phyloP scores from a whole-genome alignment of 2,797 vertebrate species.

The Thunnus albacares region DNA sequence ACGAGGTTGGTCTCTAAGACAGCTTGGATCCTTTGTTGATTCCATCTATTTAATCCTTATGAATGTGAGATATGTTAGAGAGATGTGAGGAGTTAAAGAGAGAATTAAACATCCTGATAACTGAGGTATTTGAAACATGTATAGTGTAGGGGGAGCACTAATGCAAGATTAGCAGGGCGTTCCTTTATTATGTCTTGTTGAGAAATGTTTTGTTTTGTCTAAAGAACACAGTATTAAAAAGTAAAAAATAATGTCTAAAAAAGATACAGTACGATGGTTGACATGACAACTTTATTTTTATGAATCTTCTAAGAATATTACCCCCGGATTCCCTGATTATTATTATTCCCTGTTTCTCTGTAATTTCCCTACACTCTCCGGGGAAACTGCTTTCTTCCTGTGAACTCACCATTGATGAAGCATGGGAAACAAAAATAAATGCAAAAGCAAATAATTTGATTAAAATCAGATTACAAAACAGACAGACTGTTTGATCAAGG shows the following conservation, averaged over 20 bases:
- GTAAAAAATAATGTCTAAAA: neutral
- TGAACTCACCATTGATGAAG: neutral
- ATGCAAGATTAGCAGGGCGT: neutral
- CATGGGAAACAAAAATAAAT: neutral
- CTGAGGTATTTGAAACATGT: neutral
- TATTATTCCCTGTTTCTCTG: neutral
- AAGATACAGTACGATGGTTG: neutral
- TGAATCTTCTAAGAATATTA: neutral
- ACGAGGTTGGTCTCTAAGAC: constrained; percentile 2
- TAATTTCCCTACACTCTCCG: neutral
- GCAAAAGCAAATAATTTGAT: no score
- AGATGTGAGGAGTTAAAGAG: neutral
- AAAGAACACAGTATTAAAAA: neutral
- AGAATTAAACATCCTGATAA: neutral
- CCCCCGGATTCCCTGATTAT: neutral
- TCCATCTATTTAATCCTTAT: constrained; percentile 21
- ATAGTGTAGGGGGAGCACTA: neutral
- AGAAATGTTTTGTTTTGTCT: constrained; percentile 6
- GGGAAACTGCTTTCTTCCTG: neutral
- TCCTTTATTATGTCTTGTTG: neutral
- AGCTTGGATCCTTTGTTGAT: constrained; percentile 3
- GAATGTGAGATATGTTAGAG: neutral
- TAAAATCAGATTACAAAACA: neutral
- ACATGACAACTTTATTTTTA: neutral
- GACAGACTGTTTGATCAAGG: neutral